Percentiles rank a stretch among this genome's conserved stretches.
Conservation (phyloP, 2,888 invertebrate species). For the Megaustenia siamemsis region DNA sequence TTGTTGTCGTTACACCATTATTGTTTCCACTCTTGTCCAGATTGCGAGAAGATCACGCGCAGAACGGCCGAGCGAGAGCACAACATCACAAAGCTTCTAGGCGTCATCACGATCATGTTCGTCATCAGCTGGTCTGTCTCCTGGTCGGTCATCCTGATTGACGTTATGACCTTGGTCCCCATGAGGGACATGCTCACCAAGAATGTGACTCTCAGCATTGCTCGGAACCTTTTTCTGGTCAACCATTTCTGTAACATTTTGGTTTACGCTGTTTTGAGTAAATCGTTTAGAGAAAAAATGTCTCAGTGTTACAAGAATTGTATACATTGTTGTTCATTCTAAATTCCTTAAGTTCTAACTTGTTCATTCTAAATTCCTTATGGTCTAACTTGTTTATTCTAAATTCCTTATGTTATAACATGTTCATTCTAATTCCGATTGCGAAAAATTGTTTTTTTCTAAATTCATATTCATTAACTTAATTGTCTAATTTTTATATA, state of each 20-base stretch:
- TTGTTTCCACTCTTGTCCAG: neutral
- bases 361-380: neutral
- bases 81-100: constrained; percentile 53
- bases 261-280: constrained; percentile 44
- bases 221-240: constrained; percentile 46
- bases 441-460: too few species aligned
- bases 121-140: constrained; percentile 54
- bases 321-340: neutral
- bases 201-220: constrained; percentile 44
- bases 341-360: neutral
- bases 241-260: constrained; percentile 54
- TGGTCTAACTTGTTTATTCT: neutral
- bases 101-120: constrained; percentile 51
- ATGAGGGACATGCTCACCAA: constrained; percentile 11
- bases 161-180: constrained; percentile 6
- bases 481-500: too few species aligned
- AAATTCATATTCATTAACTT: too few species aligned
- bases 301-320: constrained; percentile 25
- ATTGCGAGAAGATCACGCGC: constrained; percentile 52
- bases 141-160: constrained; percentile 45
- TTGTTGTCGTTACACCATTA: neutral
- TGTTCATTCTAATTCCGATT: too few species aligned
- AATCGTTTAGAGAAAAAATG: constrained; percentile 52
- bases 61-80: constrained; percentile 49
- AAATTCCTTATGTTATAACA: too few species aligned